Base-by-base conservation (phyloP, 2,888 invertebrate species). In the Perizoma flavofasciatum region DNA sequence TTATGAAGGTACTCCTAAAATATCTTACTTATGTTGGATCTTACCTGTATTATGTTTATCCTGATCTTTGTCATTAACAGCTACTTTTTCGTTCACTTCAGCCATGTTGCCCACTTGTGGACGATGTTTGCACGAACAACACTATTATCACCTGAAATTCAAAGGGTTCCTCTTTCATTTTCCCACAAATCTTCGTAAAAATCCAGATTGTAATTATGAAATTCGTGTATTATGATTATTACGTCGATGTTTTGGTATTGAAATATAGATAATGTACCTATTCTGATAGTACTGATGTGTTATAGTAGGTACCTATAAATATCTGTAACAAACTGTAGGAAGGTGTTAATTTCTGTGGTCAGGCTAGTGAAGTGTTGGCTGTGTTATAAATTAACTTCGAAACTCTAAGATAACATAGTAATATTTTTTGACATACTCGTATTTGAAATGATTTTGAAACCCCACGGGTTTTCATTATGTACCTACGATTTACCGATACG, bases 1-100 rank as follows among this genome's bases (percentile, higher is more conserved):
- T 1, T 22, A 22, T 22, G 22, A 2, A 22, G 22, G 22, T 22
- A 22, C 22, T 22, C 22, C 22, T 22, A 22, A 22, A 22, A 22
- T 22, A 22, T 3, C 22, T 22, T 22, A 22, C 22, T 3, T 22
- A 3, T 22, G 22, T 37, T 37, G 37, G 22, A 22, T 22, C 37
- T 10, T 82, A 91, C 91, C 91, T 89, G 89, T 85, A 59, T 87
- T 90, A 61, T 90, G 89, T 79, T 90, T 89, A 57, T 90, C 88
- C 63, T 73, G 72, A 41, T 72, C 77, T 67, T 88, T 86, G 56
- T 70, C 76, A 41, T 72, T 73, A 46, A 44, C 59, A 8, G 78
- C 74, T 7, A 81, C 75, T 54, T 79, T 73, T 44, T 82, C 84
- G 55, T 87, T 85, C 48, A 89, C 83, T 57, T 89, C 90, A 50